Percentiles rank a stretch among this genome's conserved stretches.
phyloP scores from a whole-genome alignment of 2,797 vertebrate genomes.

The Momotus momota region DNA sequence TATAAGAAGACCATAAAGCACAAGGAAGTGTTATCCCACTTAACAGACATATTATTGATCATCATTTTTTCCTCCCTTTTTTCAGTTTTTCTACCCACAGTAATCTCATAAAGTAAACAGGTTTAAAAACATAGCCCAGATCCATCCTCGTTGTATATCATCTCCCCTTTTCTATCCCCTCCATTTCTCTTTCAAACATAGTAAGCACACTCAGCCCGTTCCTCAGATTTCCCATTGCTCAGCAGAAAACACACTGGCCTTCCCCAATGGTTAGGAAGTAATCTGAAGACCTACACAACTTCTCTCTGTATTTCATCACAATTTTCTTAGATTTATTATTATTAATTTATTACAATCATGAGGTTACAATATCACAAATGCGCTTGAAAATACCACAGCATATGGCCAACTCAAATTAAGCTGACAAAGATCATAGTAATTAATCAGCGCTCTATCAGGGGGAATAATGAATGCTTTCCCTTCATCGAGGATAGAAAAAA shows the following conservation, averaged over 20 bases:
- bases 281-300: not conserved
- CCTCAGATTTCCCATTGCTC: not conserved
- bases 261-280: accelerated
- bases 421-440: not conserved
- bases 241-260: not conserved
- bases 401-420: not conserved
- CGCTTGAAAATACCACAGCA: not conserved
- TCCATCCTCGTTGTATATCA: not conserved
- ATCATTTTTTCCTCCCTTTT: not conserved
- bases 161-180: not conserved
- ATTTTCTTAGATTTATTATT: not conserved
- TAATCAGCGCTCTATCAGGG: not conserved
- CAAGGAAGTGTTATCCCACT: not conserved
- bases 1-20: not conserved
- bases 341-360: not conserved
- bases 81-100: not conserved
- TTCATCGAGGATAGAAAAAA: not conserved
- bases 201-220: not conserved
- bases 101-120: not conserved
- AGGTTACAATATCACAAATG: not conserved
- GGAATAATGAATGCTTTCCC: not conserved
- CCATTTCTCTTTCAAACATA: not conserved
- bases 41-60: not conserved
- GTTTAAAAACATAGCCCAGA: not conserved
- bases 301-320: not conserved